A percentile compares a stretch with the other conserved stretches of the same genome.
Conservation (phyloP, 2,797 vertebrate genomes). For the Danio aesculapii region DNA sequence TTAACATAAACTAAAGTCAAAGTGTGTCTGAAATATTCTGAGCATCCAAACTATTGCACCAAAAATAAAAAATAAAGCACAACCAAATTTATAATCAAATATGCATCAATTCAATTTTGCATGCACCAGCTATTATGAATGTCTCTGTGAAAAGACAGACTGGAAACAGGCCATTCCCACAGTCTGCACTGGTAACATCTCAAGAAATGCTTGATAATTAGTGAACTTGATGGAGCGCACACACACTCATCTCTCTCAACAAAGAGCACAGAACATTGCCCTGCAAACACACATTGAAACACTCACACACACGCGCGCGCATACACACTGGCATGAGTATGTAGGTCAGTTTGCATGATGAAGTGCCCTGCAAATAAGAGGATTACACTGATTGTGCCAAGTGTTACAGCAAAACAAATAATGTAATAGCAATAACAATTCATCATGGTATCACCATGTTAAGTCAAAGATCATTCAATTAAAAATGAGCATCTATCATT, state of each 20-base stretch:
- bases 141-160: not conserved
- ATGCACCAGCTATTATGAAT: not conserved
- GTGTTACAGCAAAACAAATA: slow-evolving; percentile 33
- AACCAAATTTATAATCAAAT: not conserved
- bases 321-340: slow-evolving; percentile 37
- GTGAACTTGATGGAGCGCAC: slow-evolving; percentile 10
- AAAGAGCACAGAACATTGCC: not conserved
- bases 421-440: slow-evolving; percentile 8
- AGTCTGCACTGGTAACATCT: slow-evolving; percentile 8
- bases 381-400: slow-evolving; percentile 48
- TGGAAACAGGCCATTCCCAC: slow-evolving; percentile 1
- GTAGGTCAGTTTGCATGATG: slow-evolving; percentile 60
- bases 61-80: not conserved
- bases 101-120: not conserved
- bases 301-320: not conserved
- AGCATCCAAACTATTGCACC: not conserved
- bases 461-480: not conserved
- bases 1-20: not conserved
- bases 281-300: not conserved
- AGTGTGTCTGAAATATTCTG: not conserved
- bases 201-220: slow-evolving; percentile 28
- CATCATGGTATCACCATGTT: not conserved
- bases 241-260: not conserved
- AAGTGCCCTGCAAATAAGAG: slow-evolving; percentile 54
- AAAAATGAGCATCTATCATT: not conserved